Evolutionary conservation across 2,797 vertebrate genomes (phyloP).

Genomic region (Hybognathus amarus): DNA sequence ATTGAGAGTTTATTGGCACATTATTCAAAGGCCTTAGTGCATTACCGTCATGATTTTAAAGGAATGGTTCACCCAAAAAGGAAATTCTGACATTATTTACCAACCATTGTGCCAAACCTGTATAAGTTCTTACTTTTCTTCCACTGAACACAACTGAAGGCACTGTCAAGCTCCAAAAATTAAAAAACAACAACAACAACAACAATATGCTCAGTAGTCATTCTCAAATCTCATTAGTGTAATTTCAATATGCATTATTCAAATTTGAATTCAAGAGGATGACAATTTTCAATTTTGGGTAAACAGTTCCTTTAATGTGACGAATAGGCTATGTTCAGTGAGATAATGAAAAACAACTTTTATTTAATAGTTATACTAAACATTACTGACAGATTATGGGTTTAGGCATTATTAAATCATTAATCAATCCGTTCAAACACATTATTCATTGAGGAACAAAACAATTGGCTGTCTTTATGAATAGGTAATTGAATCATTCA

Average conservation of each 20-base stretch:
- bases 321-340: conserved; percentile 42
- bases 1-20: conserved; percentile 45
- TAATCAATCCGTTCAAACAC: not conserved
- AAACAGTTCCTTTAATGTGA: not conserved
- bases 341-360: conserved; percentile 45
- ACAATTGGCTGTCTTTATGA: not conserved
- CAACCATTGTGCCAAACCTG: not conserved
- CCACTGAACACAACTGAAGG: not conserved
- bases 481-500: not conserved
- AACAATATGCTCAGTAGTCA: not conserved
- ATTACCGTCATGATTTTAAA: conserved; percentile 40
- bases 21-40: conserved; percentile 37
- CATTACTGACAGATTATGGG: not conserved
- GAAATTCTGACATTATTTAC: not conserved
- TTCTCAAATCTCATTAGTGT: not conserved
- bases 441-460: not conserved
- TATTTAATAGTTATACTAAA: not conserved
- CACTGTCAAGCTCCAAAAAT: not conserved
- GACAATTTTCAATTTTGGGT: conserved; percentile 9
- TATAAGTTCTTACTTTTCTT: conserved; percentile 4
- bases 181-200: not conserved
- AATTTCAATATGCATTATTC: not conserved
- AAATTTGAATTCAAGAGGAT: not conserved
- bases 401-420: not conserved
- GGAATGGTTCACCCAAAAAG: not conserved